Percentiles rank a stretch among this genome's conserved stretches.
These are phyloP conservation scores for Shinisaurus crocodilurus DNA, from an alignment of 2,113 vertebrate species.

Conservation along the genomic window DNA sequence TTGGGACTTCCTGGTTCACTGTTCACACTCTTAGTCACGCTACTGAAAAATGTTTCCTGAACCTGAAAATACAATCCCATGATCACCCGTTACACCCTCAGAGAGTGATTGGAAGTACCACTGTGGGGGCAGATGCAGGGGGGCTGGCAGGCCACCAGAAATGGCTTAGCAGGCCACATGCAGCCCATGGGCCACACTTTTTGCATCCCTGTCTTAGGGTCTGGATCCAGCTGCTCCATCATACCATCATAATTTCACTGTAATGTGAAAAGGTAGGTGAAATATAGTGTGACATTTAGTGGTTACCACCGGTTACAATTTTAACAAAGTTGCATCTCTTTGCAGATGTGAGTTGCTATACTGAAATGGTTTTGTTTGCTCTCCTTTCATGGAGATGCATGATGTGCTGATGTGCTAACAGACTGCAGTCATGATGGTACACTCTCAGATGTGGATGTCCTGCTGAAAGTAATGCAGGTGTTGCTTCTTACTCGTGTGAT, in stretches of 20 bases:
- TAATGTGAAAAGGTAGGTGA: not conserved
- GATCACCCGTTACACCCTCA: no score
- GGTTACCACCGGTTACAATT: not conserved
- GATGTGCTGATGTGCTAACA: slow-evolving; percentile 16
- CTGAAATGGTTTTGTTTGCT: slow-evolving; percentile 31
- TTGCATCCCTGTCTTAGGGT: not conserved
- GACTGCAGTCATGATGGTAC: not conserved
- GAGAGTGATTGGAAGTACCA: no score
- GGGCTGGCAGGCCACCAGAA: no score
- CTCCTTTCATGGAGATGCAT: not conserved
- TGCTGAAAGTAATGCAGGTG: not conserved
- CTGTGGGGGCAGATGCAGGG: no score
- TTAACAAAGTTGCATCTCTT: not conserved
- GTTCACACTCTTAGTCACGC: no score
- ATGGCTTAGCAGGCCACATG: no score
- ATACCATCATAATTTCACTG: not conserved
- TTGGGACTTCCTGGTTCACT: no score
- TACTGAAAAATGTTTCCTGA: no score
- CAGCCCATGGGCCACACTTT: no score
- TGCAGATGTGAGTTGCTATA: slow-evolving; percentile 48
- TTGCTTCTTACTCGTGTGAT: not conserved
- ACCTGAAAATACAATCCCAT: no score
- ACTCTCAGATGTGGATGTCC: no score
- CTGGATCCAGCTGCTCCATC: not conserved
- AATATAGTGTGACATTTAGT: not conserved